A percentile compares a stretch with the other conserved stretches of the same genome.
phyloP scores from a whole-genome alignment of 2,888 invertebrate genomes.

The Lordiphosa fenestrarum region DNA sequence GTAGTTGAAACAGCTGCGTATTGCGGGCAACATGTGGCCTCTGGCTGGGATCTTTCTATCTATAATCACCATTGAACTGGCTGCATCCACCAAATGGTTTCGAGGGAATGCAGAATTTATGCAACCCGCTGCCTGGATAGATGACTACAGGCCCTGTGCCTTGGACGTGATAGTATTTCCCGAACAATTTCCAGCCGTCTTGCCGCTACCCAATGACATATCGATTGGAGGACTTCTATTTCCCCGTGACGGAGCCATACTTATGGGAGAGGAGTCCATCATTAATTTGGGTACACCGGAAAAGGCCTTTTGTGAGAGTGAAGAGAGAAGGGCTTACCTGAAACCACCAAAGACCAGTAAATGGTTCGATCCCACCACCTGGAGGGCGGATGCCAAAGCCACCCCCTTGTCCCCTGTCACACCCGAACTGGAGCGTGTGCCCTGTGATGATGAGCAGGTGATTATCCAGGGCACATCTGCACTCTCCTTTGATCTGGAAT shows the following conservation, averaged over 20 bases:
- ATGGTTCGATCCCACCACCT: slow-evolving; percentile 79
- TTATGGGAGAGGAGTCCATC: slow-evolving; percentile 64
- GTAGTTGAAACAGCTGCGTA: too few species aligned
- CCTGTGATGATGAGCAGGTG: slow-evolving; percentile 77
- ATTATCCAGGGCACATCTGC: slow-evolving; percentile 63
- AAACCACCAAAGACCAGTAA: slow-evolving; percentile 55
- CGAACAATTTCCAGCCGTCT: slow-evolving; percentile 63
- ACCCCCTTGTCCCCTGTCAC: slow-evolving; percentile 13
- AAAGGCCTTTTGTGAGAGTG: slow-evolving; percentile 58
- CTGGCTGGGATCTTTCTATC: background rate
- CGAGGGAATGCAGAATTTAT: slow-evolving; percentile 62
- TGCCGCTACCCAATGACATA: slow-evolving; percentile 64
- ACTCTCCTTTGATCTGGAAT: slow-evolving; percentile 74
- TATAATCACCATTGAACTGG: background rate
- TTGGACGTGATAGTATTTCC: slow-evolving; percentile 77
- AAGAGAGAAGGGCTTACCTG: slow-evolving; percentile 55
- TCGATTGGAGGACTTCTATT: slow-evolving; percentile 67
- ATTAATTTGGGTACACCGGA: slow-evolving; percentile 35
- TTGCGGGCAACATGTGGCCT: slow-evolving; percentile 42
- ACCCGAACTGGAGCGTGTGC: slow-evolving; percentile 76
- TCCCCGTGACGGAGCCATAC: slow-evolving; percentile 70
- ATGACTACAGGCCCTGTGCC: slow-evolving; percentile 69
- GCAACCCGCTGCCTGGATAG: slow-evolving; percentile 67
- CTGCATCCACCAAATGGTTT: slow-evolving; percentile 62
- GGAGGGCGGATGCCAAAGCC: slow-evolving; percentile 48